phyloP scores from a whole-genome alignment of 2,113 vertebrate species.

The Bos javanicus region DNA sequence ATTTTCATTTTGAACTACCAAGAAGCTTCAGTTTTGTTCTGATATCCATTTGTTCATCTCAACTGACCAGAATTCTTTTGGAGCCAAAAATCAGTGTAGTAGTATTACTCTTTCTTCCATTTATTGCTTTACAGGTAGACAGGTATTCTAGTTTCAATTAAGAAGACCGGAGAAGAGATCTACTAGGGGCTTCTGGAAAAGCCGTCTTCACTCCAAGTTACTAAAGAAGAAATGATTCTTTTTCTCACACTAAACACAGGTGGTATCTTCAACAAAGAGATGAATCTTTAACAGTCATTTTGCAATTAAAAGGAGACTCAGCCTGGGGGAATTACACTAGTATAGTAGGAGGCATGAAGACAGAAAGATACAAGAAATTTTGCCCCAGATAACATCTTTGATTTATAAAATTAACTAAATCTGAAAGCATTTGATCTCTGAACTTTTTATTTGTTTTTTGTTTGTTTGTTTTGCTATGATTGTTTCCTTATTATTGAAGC shows the following conservation, averaged over 20 bases:
- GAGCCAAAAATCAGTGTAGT: not conserved
- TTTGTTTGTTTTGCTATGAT: not conserved
- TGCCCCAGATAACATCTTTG: not conserved
- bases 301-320: not conserved
- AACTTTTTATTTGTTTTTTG: not conserved
- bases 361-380: not conserved
- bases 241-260: not conserved
- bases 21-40: not conserved
- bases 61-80: not conserved
- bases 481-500: not conserved
- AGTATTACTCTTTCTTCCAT: not conserved
- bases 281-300: not conserved
- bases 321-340: not conserved
- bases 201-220: not conserved
- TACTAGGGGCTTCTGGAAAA: not conserved
- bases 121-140: not conserved
- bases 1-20: not conserved
- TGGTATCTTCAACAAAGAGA: not conserved
- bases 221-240: not conserved
- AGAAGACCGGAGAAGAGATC: not conserved
- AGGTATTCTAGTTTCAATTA: not conserved
- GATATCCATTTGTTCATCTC: not conserved
- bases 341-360: not conserved
- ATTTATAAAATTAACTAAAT: not conserved
- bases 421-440: not conserved